Base-by-base conservation (phyloP, 2,888 invertebrate species). In the Eutolmus rufibarbis region DNA sequence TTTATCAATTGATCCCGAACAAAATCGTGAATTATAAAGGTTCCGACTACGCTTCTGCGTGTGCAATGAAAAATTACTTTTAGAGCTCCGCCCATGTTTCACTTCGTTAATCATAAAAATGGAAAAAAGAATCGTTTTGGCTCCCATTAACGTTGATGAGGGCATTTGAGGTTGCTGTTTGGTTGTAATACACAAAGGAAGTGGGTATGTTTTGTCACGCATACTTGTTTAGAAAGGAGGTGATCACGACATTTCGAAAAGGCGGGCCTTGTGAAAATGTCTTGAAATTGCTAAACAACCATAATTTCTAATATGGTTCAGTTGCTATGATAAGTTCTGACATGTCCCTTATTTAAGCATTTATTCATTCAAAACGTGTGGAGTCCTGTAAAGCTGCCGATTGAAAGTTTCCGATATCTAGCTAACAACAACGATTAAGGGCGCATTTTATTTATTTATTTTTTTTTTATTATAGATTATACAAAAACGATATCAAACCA, bases 201-300 rank as follows among this genome's bases (percentile, higher is more conserved):
- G 87, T 86, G 86, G 87, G 87, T 87, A 87, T n/a, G 87, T 86
- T 87, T 87, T 56, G 87, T 81, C 87, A 87, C 87, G 87, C 86
- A 87, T 86, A 81, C 34, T 43, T 86, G 74, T 74, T 57, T 14
- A 74, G 34, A 31, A 74, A 85, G 74, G 14, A 74, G 43, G 82
- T 66, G 82, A 82, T 74, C 85, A 85, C 85, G 85, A 46, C 31
- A 85, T 43, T 85, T 74, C 74, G 23, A 12, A 28, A 84, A 84
- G 74, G 85, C 31, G 74, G 19, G 46, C 43, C 46, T 85, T 57
- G 14, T 14, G 19, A 37, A 85, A 85, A 74, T 85, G 46, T 74
- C 85, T 74, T 28, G 16, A 43, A 85, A 74, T 85, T 43, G 85
- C 28, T 74, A 34, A 85, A 74, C 85, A 85, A 85, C 85, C 85